These are phyloP conservation scores for Hydriomena furcata DNA, from an alignment of 2,888 invertebrate species.

Conservation along the genomic window DNA sequence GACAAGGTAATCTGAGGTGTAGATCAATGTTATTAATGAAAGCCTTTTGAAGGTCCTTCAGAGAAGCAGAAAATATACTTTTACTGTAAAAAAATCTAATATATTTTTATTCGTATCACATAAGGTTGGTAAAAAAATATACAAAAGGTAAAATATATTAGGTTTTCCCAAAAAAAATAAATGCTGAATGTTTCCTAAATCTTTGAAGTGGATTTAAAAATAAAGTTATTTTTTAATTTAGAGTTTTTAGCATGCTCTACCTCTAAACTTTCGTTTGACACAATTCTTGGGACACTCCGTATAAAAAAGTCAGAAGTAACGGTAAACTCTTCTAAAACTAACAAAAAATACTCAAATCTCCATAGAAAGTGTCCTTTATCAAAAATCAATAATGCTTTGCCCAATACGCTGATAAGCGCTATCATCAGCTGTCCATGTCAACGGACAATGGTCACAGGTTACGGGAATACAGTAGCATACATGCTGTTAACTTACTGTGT, in stretches of 20 bases:
- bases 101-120: too few species aligned
- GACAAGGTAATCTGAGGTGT: constrained; percentile 27
- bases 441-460: constrained; percentile 59
- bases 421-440: constrained; percentile 58
- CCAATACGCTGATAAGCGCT: constrained; percentile 63
- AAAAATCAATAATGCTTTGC: constrained; percentile 74
- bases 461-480: constrained; percentile 48
- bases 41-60: constrained; percentile 9
- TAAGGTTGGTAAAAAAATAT: too few species aligned
- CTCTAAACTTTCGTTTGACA: too few species aligned
- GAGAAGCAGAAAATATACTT: too few species aligned
- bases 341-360: constrained; percentile 59
- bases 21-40: constrained; percentile 22
- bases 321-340: neutral
- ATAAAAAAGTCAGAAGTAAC: neutral
- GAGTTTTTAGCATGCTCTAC: too few species aligned
- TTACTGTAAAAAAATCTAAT: too few species aligned
- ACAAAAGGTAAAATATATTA: too few species aligned
- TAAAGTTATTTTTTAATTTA: too few species aligned
- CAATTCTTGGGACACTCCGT: neutral
- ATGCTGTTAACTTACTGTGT: constrained; percentile 31
- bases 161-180: too few species aligned
- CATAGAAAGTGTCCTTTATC: constrained; percentile 69
- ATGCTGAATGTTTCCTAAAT: too few species aligned
- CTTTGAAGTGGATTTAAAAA: too few species aligned